Base-by-base conservation (phyloP, 2,888 invertebrate genomes). In the Drosophila gaucha region DNA sequence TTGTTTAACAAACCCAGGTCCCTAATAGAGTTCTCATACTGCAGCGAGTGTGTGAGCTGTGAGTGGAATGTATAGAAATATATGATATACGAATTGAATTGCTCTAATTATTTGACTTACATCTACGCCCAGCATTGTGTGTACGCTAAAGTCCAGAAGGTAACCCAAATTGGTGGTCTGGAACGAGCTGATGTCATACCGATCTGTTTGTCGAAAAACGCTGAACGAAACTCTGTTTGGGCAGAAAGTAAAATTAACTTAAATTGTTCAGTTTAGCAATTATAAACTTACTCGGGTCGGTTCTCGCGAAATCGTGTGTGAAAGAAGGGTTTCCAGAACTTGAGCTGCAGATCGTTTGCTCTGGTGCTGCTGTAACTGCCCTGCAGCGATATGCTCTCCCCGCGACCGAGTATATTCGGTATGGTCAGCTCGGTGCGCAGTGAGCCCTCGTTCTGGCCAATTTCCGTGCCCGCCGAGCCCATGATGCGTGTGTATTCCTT, bases 381-480 rank as follows among this genome's bases (percentile, higher is more conserved):
- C 90, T 97, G 97, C 16, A 95, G 93, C 77, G 95, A 95, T 9
- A 98, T 78, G 30, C 94, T 93, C 93, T 99, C 98, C 0, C 97
- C 99, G 56, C 98, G 94, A 0, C 99, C 98, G 78, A 95, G 93
- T 52, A 97, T 92, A 92, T 99, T 99, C 0, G 97, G 97, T 71
- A 96, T 92, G 79, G 95, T 94, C 52, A 96, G 92, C 50, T 96
- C 94, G 89, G 90, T 80, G 60, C 89, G 88, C 28, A 98, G 90
- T 20, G 96, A 96, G 1, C 97, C 98, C 90, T 98, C 98, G 90
- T 98, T 98, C 89, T 97, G 97, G 22, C 97, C 97, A 65, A 98
- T 95, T 74, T 96, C 94, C 0, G 98, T 97, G 87, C 95, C 96
- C 33, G 98, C 93, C 0, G 96, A 96, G 16, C 98, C 98, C 54